phyloP scores from a whole-genome alignment of 2,113 vertebrate species.

The Cottus gobio region DNA sequence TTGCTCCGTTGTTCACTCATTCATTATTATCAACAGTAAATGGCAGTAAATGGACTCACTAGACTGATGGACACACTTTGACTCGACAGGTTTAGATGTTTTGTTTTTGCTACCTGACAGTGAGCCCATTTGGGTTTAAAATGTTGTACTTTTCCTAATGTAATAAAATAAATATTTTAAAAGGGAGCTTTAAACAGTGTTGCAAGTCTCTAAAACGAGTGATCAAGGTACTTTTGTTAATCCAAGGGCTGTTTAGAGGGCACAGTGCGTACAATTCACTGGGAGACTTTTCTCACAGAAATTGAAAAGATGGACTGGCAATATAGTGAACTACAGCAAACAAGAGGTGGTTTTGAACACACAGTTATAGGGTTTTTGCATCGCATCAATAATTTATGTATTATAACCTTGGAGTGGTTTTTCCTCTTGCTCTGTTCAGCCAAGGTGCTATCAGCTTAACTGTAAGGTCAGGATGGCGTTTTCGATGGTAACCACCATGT shows the following conservation, averaged over 20 bases:
- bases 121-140: background rate
- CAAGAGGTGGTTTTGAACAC: background rate
- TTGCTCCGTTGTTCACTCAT: too few relatives aligned
- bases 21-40: background rate
- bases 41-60: background rate
- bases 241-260: background rate
- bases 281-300: too few relatives aligned
- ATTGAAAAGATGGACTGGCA: too few relatives aligned
- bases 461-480: too few relatives aligned
- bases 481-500: too few relatives aligned
- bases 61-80: background rate
- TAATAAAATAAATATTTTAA: background rate
- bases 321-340: background rate
- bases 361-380: too few relatives aligned
- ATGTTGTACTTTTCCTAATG: background rate
- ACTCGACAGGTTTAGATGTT: background rate
- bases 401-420: background rate
- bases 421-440: background rate
- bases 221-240: background rate
- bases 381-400: too few relatives aligned
- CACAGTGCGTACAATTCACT: background rate
- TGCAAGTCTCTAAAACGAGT: background rate
- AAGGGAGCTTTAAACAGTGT: background rate
- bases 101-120: background rate
- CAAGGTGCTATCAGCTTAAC: background rate